Conservation (phyloP, 2,888 invertebrate species). For the Netelia inedita region DNA sequence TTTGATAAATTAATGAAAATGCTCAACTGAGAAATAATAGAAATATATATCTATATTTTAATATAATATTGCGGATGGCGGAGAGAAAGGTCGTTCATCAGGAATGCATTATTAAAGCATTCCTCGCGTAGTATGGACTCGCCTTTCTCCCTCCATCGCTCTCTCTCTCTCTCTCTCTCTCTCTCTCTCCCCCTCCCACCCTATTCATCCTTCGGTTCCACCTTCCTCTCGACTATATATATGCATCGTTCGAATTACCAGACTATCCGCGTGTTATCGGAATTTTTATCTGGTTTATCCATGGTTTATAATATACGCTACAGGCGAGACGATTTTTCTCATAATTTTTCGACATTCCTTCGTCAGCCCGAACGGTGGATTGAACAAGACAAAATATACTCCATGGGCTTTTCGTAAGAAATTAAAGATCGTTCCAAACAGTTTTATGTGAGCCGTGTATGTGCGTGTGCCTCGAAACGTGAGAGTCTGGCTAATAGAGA, state of each 20-base stretch:
- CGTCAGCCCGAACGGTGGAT: neutral
- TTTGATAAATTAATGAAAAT: neutral
- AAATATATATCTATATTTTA: slow-evolving; percentile 26
- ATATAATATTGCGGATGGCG: slow-evolving; percentile 55
- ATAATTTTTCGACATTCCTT: neutral
- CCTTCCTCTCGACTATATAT: slow-evolving; percentile 36
- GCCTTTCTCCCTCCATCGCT: slow-evolving; percentile 47
- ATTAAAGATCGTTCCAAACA: neutral
- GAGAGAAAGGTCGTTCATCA: slow-evolving; percentile 71
- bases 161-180: slow-evolving; percentile 43
- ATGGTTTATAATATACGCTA: slow-evolving; percentile 29
- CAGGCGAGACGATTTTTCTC: neutral
- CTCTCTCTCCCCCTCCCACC: neutral
- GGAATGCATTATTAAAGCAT: slow-evolving; percentile 82
- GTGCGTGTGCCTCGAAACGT: slow-evolving; percentile 37
- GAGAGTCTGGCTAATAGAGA: slow-evolving; percentile 52
- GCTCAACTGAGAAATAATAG: neutral
- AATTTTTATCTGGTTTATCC: slow-evolving; percentile 56
- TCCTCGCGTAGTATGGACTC: slow-evolving; percentile 74
- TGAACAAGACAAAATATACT: neutral
- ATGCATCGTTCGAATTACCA: slow-evolving; percentile 75
- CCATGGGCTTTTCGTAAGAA: neutral
- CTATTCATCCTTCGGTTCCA: slow-evolving; percentile 52
- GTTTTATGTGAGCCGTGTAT: neutral
- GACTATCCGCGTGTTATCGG: slow-evolving; percentile 67